Conservation (phyloP, 2,797 vertebrate genomes). For the Cephalopachus bancanus region DNA sequence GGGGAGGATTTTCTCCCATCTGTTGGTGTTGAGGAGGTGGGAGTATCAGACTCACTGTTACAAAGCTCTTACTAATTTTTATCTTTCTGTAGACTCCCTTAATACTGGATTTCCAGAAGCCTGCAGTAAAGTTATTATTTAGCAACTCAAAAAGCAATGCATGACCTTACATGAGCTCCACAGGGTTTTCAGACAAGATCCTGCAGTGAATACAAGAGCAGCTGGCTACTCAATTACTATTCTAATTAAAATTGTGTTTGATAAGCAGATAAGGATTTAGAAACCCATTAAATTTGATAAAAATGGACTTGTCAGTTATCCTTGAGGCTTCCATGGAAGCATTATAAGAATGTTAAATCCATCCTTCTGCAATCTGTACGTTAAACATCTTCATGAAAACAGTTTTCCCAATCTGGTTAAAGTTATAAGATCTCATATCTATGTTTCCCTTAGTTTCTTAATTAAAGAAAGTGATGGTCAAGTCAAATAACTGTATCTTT, state of each 20-base stretch:
- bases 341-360: slow-evolving; percentile 72
- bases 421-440: slow-evolving; percentile 55
- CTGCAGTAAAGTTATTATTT: slow-evolving; percentile 43
- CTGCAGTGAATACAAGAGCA: slow-evolving; percentile 75
- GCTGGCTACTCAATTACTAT: slow-evolving; percentile 84
- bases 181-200: slow-evolving; percentile 72
- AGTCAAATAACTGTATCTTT: slow-evolving; percentile 1
- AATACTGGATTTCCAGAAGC: slow-evolving; percentile 58
- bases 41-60: slow-evolving; percentile 13
- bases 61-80: slow-evolving; percentile 56
- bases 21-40: background rate
- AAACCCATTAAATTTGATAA: slow-evolving; percentile 84
- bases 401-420: slow-evolving; percentile 8
- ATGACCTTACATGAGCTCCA: slow-evolving; percentile 74
- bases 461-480: background rate
- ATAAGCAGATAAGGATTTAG: slow-evolving; percentile 84
- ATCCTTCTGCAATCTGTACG: slow-evolving; percentile 47
- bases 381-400: slow-evolving; percentile 35
- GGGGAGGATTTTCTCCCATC: background rate
- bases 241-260: slow-evolving; percentile 86
- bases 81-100: slow-evolving; percentile 42
- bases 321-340: slow-evolving; percentile 76
- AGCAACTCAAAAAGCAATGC: slow-evolving; percentile 68
- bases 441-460: slow-evolving; percentile 47
- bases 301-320: slow-evolving; percentile 81